Evolutionary conservation across 2,888 invertebrate species (phyloP).

Genomic region (Patella depressa): DNA sequence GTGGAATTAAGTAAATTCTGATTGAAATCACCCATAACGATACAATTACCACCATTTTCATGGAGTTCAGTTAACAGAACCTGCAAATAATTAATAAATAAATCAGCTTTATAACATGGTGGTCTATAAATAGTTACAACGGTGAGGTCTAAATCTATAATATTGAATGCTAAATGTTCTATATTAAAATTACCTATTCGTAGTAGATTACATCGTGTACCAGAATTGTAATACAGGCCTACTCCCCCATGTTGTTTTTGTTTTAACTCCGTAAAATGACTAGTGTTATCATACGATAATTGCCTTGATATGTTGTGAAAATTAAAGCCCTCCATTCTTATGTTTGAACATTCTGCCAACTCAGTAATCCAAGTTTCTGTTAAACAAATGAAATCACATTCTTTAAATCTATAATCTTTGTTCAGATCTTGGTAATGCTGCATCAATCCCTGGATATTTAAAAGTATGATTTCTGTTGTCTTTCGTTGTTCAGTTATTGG

Average conservation of each 20-base stretch:
- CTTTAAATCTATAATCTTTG: background rate
- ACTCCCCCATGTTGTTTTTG: slow-evolving; percentile 24
- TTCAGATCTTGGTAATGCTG: slow-evolving; percentile 22
- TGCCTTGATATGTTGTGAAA: slow-evolving; percentile 21
- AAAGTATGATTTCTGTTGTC: slow-evolving; percentile 17
- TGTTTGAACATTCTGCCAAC: background rate
- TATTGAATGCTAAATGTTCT: slow-evolving; percentile 25
- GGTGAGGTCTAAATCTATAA: slow-evolving; percentile 10
- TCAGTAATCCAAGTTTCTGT: slow-evolving; percentile 29
- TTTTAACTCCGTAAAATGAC: background rate
- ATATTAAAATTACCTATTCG: background rate
- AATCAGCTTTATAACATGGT: slow-evolving; percentile 17
- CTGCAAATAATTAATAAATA: slow-evolving; percentile 15
- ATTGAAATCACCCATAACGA: background rate
- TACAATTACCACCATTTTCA: background rate
- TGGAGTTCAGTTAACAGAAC: slow-evolving; percentile 1
- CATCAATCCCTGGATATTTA: slow-evolving; percentile 27
- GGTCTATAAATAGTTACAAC: slow-evolving; percentile 22
- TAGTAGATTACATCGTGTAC: background rate
- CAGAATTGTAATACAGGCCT: slow-evolving; percentile 4
- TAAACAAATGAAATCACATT: slow-evolving; percentile 24
- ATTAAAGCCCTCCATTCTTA: slow-evolving; percentile 16
- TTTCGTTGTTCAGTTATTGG: background rate
- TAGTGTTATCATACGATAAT: slow-evolving; percentile 4
- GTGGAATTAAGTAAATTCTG: too few relatives aligned